phyloP scores from a whole-genome alignment of 2,888 invertebrate genomes.

The Brachypalpus laphriformis region DNA sequence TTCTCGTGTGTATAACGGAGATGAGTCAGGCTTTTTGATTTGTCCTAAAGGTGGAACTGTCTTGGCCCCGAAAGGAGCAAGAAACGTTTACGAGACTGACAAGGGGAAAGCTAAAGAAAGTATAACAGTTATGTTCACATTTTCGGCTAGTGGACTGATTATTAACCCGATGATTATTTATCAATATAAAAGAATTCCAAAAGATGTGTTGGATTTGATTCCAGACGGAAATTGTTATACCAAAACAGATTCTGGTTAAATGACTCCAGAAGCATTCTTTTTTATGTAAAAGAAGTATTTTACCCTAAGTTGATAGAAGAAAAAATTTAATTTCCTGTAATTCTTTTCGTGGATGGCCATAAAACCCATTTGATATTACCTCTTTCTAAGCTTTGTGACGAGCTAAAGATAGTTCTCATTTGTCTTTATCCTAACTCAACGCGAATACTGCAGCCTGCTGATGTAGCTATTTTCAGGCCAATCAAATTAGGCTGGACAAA shows the following conservation, averaged over 20 bases:
- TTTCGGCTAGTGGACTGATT: neutral
- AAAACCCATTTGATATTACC: neutral
- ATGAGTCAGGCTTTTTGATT: too few relatives aligned
- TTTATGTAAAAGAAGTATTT: conserved; percentile 1
- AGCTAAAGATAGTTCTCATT: neutral
- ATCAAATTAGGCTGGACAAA: conserved; percentile 5
- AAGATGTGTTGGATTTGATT: neutral
- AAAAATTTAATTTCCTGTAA: neutral
- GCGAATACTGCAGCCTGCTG: neutral
- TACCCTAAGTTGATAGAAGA: neutral
- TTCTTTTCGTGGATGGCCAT: conserved; percentile 8
- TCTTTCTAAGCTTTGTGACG: neutral
- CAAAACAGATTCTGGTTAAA: conserved; percentile 2
- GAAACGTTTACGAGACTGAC: too few relatives aligned
- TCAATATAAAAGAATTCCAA: conserved; percentile 6
- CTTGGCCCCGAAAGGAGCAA: too few relatives aligned
- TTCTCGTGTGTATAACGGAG: too few relatives aligned
- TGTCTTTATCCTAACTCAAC: conserved; percentile 4
- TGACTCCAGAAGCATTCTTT: neutral
- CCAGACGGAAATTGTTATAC: conserved; percentile 8
- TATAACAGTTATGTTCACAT: too few relatives aligned
- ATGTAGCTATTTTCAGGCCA: neutral
- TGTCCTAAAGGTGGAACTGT: too few relatives aligned
- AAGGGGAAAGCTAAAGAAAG: too few relatives aligned
- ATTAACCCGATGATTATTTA: conserved; percentile 1